Evolutionary conservation across 2,888 invertebrate species (phyloP).

Genomic region (Taphrorychus bicolor): DNA sequence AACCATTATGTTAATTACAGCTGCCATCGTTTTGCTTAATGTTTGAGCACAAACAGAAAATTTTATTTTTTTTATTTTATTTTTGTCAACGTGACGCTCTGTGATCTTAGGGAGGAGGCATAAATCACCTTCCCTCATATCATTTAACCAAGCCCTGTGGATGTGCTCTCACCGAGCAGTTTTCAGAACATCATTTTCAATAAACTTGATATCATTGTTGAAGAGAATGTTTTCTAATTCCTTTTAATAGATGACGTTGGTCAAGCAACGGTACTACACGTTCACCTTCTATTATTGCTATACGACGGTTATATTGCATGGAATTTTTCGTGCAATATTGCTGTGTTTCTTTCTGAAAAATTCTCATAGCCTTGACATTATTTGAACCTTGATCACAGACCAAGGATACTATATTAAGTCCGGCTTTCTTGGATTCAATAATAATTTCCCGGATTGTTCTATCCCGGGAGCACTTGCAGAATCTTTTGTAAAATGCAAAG

Average conservation of each 20-base stretch:
- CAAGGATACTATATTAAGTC: neutral
- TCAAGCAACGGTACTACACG: neutral
- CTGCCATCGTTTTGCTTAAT: neutral
- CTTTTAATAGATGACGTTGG: neutral
- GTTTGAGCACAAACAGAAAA: neutral
- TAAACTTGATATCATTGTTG: neutral
- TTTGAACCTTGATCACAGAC: slow-evolving; percentile 4
- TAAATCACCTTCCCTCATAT: neutral
- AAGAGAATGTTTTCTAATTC: slow-evolving; percentile 1
- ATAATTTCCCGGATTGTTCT: neutral
- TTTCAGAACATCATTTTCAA: neutral
- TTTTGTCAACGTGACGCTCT: neutral
- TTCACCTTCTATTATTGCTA: neutral
- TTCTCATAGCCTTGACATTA: neutral
- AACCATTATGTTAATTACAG: neutral
- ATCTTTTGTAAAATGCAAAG: neutral
- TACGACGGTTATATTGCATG: neutral
- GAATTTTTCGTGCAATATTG: neutral
- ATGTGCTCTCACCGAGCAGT: neutral
- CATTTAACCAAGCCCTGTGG: neutral
- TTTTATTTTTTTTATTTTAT: neutral
- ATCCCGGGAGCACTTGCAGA: neutral
- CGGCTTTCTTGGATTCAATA: neutral
- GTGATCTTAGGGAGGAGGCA: neutral
- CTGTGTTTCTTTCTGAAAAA: neutral